phyloP scores from a whole-genome alignment of 2,888 invertebrate species.

The Eulithis testata region DNA sequence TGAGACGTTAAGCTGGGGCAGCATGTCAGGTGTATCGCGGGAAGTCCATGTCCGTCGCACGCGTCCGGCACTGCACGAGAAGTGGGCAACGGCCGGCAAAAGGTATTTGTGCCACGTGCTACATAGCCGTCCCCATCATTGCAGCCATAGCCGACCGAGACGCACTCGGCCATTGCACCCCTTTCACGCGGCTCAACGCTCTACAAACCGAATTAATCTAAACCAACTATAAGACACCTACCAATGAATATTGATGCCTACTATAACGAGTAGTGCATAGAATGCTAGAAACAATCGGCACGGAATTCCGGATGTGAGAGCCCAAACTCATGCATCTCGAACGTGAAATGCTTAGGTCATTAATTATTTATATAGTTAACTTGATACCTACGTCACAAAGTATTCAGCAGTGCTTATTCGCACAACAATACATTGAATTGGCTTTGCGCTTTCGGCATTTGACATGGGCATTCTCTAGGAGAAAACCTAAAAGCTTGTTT shows the following conservation, averaged over 20 bases:
- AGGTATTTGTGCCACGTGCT: constrained; percentile 76
- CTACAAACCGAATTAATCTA: constrained; percentile 78
- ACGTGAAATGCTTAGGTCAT: constrained; percentile 31
- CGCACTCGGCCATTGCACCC: constrained; percentile 80
- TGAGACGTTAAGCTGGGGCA: constrained; percentile 42
- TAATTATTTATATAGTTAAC: constrained; percentile 14
- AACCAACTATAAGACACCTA: constrained; percentile 52
- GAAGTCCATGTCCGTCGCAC: constrained; percentile 68
- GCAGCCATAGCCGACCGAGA: constrained; percentile 51
- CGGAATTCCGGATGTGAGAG: constrained; percentile 57
- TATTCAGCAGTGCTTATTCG: constrained; percentile 9
- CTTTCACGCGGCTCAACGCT: constrained; percentile 80
- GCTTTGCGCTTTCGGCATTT: constrained; percentile 16
- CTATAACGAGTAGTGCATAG: constrained; percentile 49
- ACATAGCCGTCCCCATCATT: constrained; percentile 58
- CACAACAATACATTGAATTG: constrained; percentile 16
- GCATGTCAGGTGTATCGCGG: constrained; percentile 55
- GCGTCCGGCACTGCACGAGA: constrained; percentile 68
- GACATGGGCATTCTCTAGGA: constrained; percentile 20
- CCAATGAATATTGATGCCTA: constrained; percentile 68
- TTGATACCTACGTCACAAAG: constrained; percentile 8
- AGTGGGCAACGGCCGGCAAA: constrained; percentile 65
- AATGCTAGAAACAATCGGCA: constrained; percentile 50
- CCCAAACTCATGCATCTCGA: constrained; percentile 28
- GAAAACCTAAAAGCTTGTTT: constrained; percentile 34